Percentiles rank a stretch among this genome's conserved stretches.
These are phyloP conservation scores for Drosophila anceps DNA, from an alignment of 2,888 invertebrate genomes.

Conservation along the genomic window DNA sequence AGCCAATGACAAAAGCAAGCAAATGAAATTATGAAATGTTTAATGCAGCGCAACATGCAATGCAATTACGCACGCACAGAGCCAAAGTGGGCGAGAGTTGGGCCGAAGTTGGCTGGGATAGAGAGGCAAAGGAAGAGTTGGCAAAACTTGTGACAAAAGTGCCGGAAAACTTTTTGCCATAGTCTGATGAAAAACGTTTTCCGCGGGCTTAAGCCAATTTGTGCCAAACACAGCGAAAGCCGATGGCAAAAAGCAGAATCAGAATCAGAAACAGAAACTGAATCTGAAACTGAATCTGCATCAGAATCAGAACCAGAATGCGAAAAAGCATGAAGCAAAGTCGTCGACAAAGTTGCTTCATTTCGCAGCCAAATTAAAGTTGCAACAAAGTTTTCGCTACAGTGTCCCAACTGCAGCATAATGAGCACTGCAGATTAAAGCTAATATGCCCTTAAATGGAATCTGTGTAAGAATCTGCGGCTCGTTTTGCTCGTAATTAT, in stretches of 20 bases:
- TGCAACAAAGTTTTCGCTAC: slow-evolving; percentile 50
- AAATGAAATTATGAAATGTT: slow-evolving; percentile 71
- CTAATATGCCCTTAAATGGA: background rate
- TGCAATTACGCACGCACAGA: slow-evolving; percentile 62
- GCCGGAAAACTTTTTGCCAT: slow-evolving; percentile 66
- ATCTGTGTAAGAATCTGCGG: slow-evolving; percentile 17
- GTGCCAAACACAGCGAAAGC: slow-evolving; percentile 64
- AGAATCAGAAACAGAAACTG: slow-evolving; percentile 23
- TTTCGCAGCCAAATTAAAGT: slow-evolving; percentile 58
- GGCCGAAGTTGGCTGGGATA: background rate
- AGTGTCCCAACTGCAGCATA: slow-evolving; percentile 40
- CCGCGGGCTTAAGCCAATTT: slow-evolving; percentile 77
- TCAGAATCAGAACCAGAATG: slow-evolving; percentile 6
- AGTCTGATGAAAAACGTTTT: slow-evolving; percentile 69
- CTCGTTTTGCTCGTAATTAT: slow-evolving; percentile 74
- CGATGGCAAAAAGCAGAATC: slow-evolving; percentile 36
- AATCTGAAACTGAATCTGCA: slow-evolving; percentile 16
- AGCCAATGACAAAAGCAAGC: slow-evolving; percentile 62
- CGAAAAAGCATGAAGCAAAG: slow-evolving; percentile 14
- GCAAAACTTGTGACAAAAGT: slow-evolving; percentile 70
- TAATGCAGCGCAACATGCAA: slow-evolving; percentile 78
- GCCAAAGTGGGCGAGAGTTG: background rate
- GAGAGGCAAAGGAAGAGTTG: slow-evolving; percentile 5
- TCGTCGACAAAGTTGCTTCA: slow-evolving; percentile 48
- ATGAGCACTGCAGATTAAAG: slow-evolving; percentile 50